A percentile compares a stretch with the other conserved stretches of the same genome.
phyloP scores from a whole-genome alignment of 2,888 invertebrate genomes.

The Julus scandinavius region DNA sequence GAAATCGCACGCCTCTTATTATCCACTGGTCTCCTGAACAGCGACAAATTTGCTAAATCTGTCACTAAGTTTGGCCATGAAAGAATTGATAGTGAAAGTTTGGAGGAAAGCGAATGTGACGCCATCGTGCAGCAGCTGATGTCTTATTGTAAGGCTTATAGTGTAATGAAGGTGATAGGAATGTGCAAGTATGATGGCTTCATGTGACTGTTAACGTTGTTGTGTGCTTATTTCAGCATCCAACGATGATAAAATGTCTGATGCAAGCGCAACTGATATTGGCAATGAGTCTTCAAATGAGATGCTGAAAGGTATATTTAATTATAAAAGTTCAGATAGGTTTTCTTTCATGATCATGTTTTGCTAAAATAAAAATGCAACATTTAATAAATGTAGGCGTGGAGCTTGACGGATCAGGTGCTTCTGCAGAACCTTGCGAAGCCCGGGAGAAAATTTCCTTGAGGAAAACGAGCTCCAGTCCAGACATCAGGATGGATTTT shows the following conservation, averaged over 20 bases:
- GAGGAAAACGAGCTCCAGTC: constrained; percentile 88
- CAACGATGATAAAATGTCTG: neutral
- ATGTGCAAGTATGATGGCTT: no score
- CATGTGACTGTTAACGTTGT: neutral
- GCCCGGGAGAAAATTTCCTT: constrained; percentile 64
- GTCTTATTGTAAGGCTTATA: neutral
- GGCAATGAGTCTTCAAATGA: neutral
- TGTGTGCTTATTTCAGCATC: neutral
- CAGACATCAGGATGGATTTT: constrained; percentile 74
- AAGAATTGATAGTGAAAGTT: constrained; percentile 65
- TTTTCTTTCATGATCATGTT: neutral
- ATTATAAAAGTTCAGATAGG: neutral
- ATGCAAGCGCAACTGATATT: neutral
- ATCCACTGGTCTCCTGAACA: neutral
- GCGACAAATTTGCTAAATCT: constrained; percentile 58
- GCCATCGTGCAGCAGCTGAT: constrained; percentile 53
- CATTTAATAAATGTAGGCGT: neutral
- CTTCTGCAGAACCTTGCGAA: neutral
- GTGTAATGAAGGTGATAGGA: no score
- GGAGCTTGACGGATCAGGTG: neutral
- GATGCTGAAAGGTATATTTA: neutral
- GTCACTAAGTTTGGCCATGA: constrained; percentile 59
- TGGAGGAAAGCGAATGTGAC: constrained; percentile 67
- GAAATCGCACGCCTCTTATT: constrained; percentile 79
- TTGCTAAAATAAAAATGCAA: no score